Percentiles rank a stretch among this genome's conserved stretches.
Evolutionary conservation across 2,113 vertebrate species (phyloP).

Genomic region (Podocnemis expansa): DNA sequence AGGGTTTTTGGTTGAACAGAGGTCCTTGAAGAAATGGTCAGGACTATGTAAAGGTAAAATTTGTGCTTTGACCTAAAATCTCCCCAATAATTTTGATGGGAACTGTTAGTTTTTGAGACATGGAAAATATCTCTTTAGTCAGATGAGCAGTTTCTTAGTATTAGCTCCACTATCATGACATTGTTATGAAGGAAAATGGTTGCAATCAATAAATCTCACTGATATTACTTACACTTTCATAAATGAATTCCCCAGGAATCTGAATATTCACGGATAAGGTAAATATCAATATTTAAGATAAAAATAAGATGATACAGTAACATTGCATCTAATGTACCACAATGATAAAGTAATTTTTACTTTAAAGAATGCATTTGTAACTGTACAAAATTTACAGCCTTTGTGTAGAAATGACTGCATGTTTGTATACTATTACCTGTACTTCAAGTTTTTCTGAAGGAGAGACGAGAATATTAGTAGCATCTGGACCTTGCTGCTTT

Average conservation of each 20-base stretch:
- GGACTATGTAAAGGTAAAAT: not conserved
- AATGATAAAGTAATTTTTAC: not conserved
- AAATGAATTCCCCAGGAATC: not conserved
- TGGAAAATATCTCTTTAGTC: not conserved
- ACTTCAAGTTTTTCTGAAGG: not conserved
- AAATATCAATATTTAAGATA: not conserved
- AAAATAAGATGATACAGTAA: not conserved
- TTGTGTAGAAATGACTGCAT: not conserved
- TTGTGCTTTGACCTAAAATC: not conserved
- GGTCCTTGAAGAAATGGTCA: not conserved
- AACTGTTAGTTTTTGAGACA: not conserved
- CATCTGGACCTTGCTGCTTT: constrained; percentile 54
- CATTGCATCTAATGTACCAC: not conserved
- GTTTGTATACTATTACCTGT: not conserved
- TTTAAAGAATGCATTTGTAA: not conserved
- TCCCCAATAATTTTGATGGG: not conserved
- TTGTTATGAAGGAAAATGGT: not conserved
- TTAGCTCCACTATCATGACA: not conserved
- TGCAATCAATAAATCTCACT: not conserved
- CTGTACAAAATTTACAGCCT: not conserved
- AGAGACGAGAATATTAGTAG: constrained; percentile 10
- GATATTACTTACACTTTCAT: not conserved
- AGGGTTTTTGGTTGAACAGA: not conserved
- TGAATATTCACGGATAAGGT: not conserved
- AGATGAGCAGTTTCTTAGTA: constrained; percentile 22